Conservation (phyloP, 1,140 invertebrate genomes). For the Octopus sinensis region DNA sequence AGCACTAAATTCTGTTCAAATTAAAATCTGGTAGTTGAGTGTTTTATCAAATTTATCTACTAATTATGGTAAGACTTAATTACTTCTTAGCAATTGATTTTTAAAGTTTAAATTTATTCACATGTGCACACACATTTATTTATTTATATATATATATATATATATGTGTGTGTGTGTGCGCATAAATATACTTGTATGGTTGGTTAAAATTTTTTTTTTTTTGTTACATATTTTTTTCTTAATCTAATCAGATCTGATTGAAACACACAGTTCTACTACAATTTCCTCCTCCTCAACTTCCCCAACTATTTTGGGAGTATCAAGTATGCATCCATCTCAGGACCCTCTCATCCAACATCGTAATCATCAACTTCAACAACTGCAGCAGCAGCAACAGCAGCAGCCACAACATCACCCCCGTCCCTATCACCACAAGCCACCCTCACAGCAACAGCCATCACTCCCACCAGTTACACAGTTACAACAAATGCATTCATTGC, state of each 20-base stretch:
- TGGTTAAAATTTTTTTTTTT: background rate
- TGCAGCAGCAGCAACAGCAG: conserved; percentile 1
- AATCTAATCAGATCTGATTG: conserved; percentile 1
- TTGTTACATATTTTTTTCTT: background rate
- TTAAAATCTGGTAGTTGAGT: too few species aligned
- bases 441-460: background rate
- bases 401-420: background rate
- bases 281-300: conserved; percentile 1
- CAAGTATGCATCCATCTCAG: conserved; percentile 1
- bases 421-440: background rate
- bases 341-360: background rate
- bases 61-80: too few species aligned
- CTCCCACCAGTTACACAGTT: background rate
- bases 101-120: too few species aligned
- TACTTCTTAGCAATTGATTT: too few species aligned
- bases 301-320: background rate
- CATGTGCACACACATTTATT: too few species aligned
- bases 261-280: conserved; percentile 2
- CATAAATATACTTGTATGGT: too few species aligned
- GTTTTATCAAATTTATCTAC: too few species aligned
- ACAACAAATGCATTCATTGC: background rate
- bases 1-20: too few species aligned
- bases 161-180: too few species aligned
- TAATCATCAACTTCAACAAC: background rate
- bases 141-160: too few species aligned